Conservation (phyloP, 2,888 invertebrate species). For the Leptothorax acervorum region DNA sequence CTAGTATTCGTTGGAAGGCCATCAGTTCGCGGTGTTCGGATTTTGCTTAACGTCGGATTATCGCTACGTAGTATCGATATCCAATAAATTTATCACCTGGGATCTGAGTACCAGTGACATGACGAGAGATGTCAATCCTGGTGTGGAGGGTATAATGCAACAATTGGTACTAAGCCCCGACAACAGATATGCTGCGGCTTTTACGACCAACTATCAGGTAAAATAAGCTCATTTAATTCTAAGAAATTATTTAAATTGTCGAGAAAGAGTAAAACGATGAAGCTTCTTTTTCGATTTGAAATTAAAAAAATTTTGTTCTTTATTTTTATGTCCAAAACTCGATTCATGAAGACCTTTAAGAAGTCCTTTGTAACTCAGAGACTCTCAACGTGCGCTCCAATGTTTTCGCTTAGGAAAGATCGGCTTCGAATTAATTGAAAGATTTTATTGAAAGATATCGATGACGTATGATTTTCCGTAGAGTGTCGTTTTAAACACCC, state of each 20-base stretch:
- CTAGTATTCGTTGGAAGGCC: conserved; percentile 98
- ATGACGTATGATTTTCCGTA: conserved; percentile 82
- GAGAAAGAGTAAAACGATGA: background rate
- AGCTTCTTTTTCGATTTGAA: background rate
- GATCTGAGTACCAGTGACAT: conserved; percentile 98
- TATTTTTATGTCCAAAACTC: background rate
- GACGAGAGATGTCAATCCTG: conserved; percentile 96
- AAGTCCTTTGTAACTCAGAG: background rate
- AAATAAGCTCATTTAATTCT: conserved; percentile 45
- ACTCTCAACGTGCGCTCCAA: too few relatives aligned
- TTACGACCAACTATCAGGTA: conserved; percentile 97
- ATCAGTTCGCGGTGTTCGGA: conserved; percentile 98
- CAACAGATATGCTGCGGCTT: conserved; percentile 98
- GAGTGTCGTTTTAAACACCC: conserved; percentile 95
- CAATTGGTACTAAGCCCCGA: conserved; percentile 96
- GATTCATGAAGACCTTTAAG: background rate
- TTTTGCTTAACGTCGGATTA: conserved; percentile 96
- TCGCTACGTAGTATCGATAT: conserved; percentile 97
- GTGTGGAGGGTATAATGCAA: conserved; percentile 98
- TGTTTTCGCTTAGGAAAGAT: background rate
- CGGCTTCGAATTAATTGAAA: background rate
- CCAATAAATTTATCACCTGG: conserved; percentile 98
- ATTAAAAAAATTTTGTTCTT: background rate
- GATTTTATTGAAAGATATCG: background rate
- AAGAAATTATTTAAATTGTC: background rate